Conservation (phyloP, 2,797 vertebrate genomes). For the Atherinosoma microstoma region DNA sequence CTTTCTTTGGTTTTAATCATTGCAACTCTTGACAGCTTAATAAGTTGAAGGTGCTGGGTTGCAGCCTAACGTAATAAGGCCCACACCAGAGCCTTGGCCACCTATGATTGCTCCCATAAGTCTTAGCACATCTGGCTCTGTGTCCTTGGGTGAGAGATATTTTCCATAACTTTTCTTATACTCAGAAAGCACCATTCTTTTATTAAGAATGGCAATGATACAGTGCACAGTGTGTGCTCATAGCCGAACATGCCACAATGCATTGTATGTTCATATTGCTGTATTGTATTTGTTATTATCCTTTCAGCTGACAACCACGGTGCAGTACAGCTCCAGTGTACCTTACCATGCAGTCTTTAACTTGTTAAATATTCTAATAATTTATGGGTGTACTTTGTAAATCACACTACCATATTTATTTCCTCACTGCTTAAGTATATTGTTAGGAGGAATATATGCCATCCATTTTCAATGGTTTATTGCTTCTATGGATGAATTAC, state of each 20-base stretch:
- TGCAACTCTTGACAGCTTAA: slow-evolving; percentile 98
- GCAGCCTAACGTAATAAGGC: slow-evolving; percentile 98
- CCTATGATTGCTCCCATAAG: slow-evolving; percentile 99
- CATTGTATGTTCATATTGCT: slow-evolving; percentile 69
- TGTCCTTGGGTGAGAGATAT: slow-evolving; percentile 96
- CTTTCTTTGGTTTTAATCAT: slow-evolving; percentile 99
- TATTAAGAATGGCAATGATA: slow-evolving; percentile 89
- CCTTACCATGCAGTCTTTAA: slow-evolving; percentile 63
- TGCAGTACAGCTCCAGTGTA: slow-evolving; percentile 35
- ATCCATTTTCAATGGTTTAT: slow-evolving; percentile 82
- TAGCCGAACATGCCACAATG: slow-evolving; percentile 70
- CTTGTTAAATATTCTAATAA: slow-evolving; percentile 79
- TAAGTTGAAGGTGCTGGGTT: slow-evolving; percentile 99
- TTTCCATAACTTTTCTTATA: slow-evolving; percentile 96
- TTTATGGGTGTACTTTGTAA: slow-evolving; percentile 83
- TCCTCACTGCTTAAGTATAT: slow-evolving; percentile 75
- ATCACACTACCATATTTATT: slow-evolving; percentile 80
- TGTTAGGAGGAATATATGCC: slow-evolving; percentile 81
- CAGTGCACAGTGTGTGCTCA: slow-evolving; percentile 81
- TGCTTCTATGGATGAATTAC: slow-evolving; percentile 79
- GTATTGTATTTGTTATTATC: slow-evolving; percentile 50
- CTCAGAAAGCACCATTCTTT: slow-evolving; percentile 88
- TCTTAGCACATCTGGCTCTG: slow-evolving; percentile 95
- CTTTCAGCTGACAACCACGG: slow-evolving; percentile 54
- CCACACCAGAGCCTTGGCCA: slow-evolving; percentile 93